These are phyloP conservation scores for Calameuta idolon DNA, from an alignment of 2,888 invertebrate genomes.

Conservation along the genomic window DNA sequence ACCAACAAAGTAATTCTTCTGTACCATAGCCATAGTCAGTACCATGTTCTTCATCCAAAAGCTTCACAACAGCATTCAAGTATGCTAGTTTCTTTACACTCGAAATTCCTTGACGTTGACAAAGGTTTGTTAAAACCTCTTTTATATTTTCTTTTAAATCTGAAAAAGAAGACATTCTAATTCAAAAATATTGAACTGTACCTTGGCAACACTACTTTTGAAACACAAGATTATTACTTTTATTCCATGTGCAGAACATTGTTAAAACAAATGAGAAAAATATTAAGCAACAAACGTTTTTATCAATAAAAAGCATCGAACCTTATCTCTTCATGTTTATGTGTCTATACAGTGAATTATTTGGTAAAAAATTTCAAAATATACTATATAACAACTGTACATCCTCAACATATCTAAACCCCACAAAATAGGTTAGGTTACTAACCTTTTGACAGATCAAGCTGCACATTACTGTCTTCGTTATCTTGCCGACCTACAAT, in stretches of 20 bases:
- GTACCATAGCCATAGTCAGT: constrained; percentile 78
- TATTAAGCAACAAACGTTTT: background rate
- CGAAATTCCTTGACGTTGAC: constrained; percentile 74
- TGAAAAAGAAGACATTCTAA: constrained; percentile 49
- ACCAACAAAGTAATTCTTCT: constrained; percentile 88
- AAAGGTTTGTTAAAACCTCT: constrained; percentile 74
- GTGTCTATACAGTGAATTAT: background rate
- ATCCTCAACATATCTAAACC: background rate
- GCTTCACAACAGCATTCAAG: constrained; percentile 88
- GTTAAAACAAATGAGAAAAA: background rate
- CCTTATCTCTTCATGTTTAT: background rate
- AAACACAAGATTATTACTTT: background rate
- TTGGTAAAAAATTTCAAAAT: background rate
- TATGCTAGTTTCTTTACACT: constrained; percentile 86
- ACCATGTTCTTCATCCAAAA: constrained; percentile 74
- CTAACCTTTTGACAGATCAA: constrained; percentile 70
- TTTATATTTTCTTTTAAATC: constrained; percentile 70
- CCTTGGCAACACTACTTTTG: constrained; percentile 74
- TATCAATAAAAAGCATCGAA: background rate
- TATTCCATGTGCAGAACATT: background rate
- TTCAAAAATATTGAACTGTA: constrained; percentile 49
- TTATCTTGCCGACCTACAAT: constrained; percentile 65
- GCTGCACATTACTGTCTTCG: constrained; percentile 74
- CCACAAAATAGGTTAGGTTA: constrained; percentile 50
- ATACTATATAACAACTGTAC: background rate